Evolutionary conservation across 1,140 invertebrate species (phyloP), one percentile per base, ranked within the genome.

Genomic region (Drosophila sechellia): DNA sequence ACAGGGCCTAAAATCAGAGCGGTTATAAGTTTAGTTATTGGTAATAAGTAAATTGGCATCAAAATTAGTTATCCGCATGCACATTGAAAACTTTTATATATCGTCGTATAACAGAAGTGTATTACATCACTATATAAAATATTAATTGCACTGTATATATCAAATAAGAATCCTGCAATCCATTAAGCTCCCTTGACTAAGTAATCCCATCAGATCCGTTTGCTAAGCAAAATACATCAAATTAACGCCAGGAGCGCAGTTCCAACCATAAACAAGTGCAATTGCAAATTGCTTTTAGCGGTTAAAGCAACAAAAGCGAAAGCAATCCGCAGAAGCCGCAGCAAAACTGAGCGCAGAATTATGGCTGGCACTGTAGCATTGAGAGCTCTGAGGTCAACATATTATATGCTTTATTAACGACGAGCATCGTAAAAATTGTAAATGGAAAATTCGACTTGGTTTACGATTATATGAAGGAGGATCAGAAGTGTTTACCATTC

Each of bases 371-470:
- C 64, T 56, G 64, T 56, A 17, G 20, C 15, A 20, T 12, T 70
- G 31, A 68, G 11, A 64, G 45, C 11, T 57, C 20, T 49, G 42
- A 49, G 68, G 71, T 76, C 60, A 57, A 57, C 53, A 48, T 53
- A 75, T 65, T 57, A 75, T 57, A 75, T 65, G 60, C 71, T 57
- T 65, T 66, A 76, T 75, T 66, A 74, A 66, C 71, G 71, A 74
- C 43, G 13, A 50, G 22, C 39, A 34, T 31, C 58, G 52, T 48
- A 58, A 53, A 75, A 74, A 49, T 63, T n/a, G 45, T 22, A 66
- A 65, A 65, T 55, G 70, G 40, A 53, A 73, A 74, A 50, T 40
- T 12, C 22, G 46, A 22, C 22, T 65, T 17, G 60, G 39, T 56
- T 64, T 50, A 73, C 49, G 49, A 55, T 55, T 39, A 69, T 58